phyloP scores from a whole-genome alignment of 1,140 invertebrate genomes.

The Neelides sp. region DNA sequence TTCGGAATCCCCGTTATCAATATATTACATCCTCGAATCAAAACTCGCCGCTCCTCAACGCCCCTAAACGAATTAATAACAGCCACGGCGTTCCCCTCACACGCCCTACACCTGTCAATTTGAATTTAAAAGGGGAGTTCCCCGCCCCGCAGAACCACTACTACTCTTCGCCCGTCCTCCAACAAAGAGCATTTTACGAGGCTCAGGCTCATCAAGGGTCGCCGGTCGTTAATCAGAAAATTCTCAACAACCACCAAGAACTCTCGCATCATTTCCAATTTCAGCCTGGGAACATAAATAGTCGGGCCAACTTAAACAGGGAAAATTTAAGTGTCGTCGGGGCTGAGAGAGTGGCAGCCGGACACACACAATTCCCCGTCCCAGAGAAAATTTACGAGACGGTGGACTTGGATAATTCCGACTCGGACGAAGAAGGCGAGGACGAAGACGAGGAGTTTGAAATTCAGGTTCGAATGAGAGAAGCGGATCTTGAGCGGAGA shows the following conservation, averaged over 20 bases:
- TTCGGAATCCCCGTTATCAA: slow-evolving; percentile 28
- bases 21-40: slow-evolving; percentile 31
- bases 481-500: no score
- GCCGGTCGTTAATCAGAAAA: no score
- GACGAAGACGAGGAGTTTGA: slow-evolving; percentile 23
- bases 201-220: no score
- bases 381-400: slow-evolving; percentile 31
- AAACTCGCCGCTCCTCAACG: slow-evolving; percentile 29
- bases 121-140: neutral
- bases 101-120: neutral
- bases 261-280: no score
- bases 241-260: no score
- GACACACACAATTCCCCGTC: no score
- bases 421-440: slow-evolving; percentile 21
- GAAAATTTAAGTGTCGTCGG: no score
- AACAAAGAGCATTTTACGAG: neutral
- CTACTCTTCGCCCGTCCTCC: slow-evolving; percentile 8
- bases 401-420: slow-evolving; percentile 21
- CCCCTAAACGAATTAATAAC: slow-evolving; percentile 18
- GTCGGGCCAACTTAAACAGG: no score
- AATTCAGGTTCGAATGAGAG: no score
- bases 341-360: no score
- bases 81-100: neutral
- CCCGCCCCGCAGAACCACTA: slow-evolving; percentile 2
- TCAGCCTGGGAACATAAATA: no score